Evolutionary conservation across 2,113 vertebrate species (phyloP).

Genomic region (Nasalis larvatus): DNA sequence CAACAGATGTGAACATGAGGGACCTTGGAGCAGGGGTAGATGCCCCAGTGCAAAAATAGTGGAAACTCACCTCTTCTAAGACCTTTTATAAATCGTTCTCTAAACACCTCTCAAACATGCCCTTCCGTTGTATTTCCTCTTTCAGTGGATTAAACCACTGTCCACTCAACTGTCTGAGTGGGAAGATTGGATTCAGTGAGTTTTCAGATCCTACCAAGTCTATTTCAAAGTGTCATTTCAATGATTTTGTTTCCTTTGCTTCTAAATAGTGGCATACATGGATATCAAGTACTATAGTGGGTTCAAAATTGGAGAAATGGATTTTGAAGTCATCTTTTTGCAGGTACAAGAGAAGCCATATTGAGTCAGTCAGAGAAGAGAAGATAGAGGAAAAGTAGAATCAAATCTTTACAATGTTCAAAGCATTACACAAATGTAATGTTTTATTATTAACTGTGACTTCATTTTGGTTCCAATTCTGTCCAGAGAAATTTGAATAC

Average conservation of each 20-base stretch:
- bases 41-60: neutral
- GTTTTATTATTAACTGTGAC: neutral
- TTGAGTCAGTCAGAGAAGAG: neutral
- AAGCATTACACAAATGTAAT: neutral
- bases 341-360: neutral
- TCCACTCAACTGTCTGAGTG: neutral
- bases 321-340: neutral
- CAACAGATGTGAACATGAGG: neutral
- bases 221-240: neutral
- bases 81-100: neutral
- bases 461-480: neutral
- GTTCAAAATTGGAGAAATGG: neutral
- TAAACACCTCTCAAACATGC: neutral
- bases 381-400: neutral
- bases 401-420: neutral
- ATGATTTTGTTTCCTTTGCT: conserved; percentile 2
- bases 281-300: neutral
- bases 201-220: neutral
- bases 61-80: neutral
- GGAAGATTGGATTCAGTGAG: neutral
- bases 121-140: neutral
- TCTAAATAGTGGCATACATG: neutral
- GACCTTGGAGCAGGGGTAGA: neutral
- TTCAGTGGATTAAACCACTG: neutral
- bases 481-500: neutral